Evolutionary conservation across 2,888 invertebrate species (phyloP), one percentile per base, ranked within the genome.

Genomic region (Ptilodon capucinus): DNA sequence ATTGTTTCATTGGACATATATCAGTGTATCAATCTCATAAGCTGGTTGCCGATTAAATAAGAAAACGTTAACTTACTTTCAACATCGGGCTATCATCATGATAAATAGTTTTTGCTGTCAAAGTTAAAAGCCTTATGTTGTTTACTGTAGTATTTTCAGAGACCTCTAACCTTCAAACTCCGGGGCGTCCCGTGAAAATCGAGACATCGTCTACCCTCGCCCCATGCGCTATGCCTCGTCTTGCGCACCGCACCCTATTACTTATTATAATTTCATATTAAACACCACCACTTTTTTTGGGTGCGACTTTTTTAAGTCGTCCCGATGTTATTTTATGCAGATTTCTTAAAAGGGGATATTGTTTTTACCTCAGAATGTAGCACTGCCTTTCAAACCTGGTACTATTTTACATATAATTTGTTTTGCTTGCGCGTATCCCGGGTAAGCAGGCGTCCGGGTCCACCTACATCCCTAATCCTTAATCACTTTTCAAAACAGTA

Each of bases 201-300:
- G 16, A 28, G 14, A 13, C 21, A 14, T 13, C 25, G 16, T n/a
- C 16, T n/a, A 21, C 25, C 30, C 28, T 48, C 41, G 21, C 39
- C 40, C 42, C 48, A 47, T 47, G 30, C 54, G 44, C 48, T 52
- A 55, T 53, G 51, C 51, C 38, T 8, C 41, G 21, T 36, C 48
- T 49, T 57, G 17, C 38, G 44, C 48, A 68, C 71, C n/a, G n/a
- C 68, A 68, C 71, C 74, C 74, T 66, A 71, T 68, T 64, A 68
- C 69, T 63, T 73, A 73, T 72, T 73, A 69, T 68, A 73, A 71
- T 72, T 68, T 71, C 59, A 66, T 71, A 72, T 72, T 65, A 71
- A 66, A 62, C 51, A 48, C 51, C 44, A 40, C 40, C 39, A 48
- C 47, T 51, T 56, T 60, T n/a, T 49, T 40, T 19, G 51, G 56